Evolutionary conservation across 2,113 vertebrate genomes (phyloP).

Genomic region (Poicephalus meyeri): DNA sequence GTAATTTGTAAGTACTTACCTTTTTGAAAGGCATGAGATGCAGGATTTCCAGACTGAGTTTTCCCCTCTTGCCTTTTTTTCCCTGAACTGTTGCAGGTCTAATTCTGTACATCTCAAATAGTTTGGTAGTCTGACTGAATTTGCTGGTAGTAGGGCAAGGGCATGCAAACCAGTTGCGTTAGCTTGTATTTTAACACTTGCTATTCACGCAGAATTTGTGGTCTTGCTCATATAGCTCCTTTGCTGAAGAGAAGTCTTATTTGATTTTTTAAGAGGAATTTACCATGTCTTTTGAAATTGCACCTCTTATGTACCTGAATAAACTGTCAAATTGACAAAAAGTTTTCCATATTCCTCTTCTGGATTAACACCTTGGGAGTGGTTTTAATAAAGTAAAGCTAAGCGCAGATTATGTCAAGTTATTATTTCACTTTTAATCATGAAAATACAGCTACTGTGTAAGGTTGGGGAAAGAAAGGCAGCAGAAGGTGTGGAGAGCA

Average conservation of each 20-base stretch:
- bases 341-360: not conserved
- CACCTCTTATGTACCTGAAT: not conserved
- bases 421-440: not conserved
- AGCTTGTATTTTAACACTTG: not conserved
- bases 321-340: not conserved
- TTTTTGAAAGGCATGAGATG: not conserved
- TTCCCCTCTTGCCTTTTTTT: not conserved
- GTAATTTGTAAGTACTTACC: not conserved
- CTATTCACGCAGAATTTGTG: not conserved
- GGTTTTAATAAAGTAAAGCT: not conserved
- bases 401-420: slow-evolving; percentile 6
- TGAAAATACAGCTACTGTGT: not conserved
- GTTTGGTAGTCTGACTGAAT: not conserved
- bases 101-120: not conserved
- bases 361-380: not conserved
- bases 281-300: not conserved
- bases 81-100: not conserved
- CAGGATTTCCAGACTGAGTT: not conserved
- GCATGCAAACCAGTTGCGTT: not conserved
- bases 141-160: not conserved
- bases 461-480: not conserved
- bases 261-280: not conserved
- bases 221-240: not conserved
- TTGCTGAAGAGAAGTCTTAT: not conserved
- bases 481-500: slow-evolving; percentile 34